Base-by-base conservation (phyloP, 2,113 vertebrate species). In the Archocentrus centrarchus region DNA sequence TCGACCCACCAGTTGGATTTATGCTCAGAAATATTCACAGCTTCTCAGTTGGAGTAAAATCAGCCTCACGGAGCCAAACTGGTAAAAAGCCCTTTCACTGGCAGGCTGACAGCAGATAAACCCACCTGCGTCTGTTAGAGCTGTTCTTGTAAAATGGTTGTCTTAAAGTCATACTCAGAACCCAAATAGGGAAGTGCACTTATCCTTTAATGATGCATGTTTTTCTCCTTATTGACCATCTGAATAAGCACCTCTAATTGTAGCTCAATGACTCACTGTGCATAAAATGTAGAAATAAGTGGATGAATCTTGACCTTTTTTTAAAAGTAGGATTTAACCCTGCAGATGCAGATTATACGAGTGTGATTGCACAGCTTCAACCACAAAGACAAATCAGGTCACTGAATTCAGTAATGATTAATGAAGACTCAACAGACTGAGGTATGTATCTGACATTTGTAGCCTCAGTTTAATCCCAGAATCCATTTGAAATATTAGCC, bases 11-110 rank as follows among this genome's bases (percentile, higher is more conserved):
- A 2, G 59, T 66, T 66, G n/a, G 62, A 77, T 79, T 85, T 22
- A 85, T 85, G 66, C 24, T 55, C 50, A 32, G 59, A 55, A 79
- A 82, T 30, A 82, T 80, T 58, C 76, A 39, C 35, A 66, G 83
- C 83, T 79, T 79, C 70, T 80, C 63, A 0, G 62, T 66, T 61
- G 59, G 55, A 79, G 59, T 32, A 24, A 22, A 50, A 80, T 68
- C 47, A 53, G 68, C 47, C 47, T 73, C 44, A n/a, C 3, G 1
- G 2, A 73, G 68, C 68, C 68, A 73, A 73, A 53, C 66, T 73
- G 66, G 66, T 32, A 73, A 73, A 37, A 53, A 30, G 44, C 44
- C 66, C 32, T 53, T 2, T 73, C 68, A 53, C 47, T 73, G 47
- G 68, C 68, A 73, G 30, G 47, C 68, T 73, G 68, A 73, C 68